Base-by-base conservation (phyloP, 2,113 vertebrate species). In the Cottus gobio region DNA sequence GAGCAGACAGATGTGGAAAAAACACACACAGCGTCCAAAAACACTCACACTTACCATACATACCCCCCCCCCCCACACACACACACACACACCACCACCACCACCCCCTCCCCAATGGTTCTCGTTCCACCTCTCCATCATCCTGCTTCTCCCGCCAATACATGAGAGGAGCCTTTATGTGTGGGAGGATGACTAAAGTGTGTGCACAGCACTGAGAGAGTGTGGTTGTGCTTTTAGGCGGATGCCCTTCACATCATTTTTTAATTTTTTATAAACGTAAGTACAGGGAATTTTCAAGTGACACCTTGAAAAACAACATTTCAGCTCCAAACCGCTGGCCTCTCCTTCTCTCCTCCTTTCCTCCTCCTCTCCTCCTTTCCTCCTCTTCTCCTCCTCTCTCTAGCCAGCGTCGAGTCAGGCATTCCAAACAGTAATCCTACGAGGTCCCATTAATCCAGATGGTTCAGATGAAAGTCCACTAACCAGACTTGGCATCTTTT, bases 341-440 rank as follows among this genome's bases (percentile, higher is more conserved):
- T 46, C 44, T 46, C 44, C 16, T 16, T 7, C 22, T 52, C 50
- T n/a, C 50, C 7, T 11, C 7, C 22, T 10, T 22, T 52, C 22
- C 8, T 39, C 37, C 7, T 24, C 50, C 7, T 20, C 18, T 8
- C 9, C 54, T 56, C 16, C 12, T 5, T 44, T 18, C 44, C 50
- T 12, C n/a, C 11, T 28, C 20, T 36, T 48, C 16, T n/a, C 5
- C 54, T 22, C 61, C n/a, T 13, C 42, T 36, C 20, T 8, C 3
- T 56, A 26, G 68, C 37, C 73, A 62, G 72, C 24, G 3, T 80
- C 80, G 75, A 85, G 78, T 86, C 65, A 66, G 79, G 50, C 83
- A 81, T 89, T 89, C 79, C 80, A 44, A 84, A 64, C 84, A 31
- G 36, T 86, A 88, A 89, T 90, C 85, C 78, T 83, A 73, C 77